Conservation (phyloP, 2,797 vertebrate genomes). For the Gambusia yucatana region DNA sequence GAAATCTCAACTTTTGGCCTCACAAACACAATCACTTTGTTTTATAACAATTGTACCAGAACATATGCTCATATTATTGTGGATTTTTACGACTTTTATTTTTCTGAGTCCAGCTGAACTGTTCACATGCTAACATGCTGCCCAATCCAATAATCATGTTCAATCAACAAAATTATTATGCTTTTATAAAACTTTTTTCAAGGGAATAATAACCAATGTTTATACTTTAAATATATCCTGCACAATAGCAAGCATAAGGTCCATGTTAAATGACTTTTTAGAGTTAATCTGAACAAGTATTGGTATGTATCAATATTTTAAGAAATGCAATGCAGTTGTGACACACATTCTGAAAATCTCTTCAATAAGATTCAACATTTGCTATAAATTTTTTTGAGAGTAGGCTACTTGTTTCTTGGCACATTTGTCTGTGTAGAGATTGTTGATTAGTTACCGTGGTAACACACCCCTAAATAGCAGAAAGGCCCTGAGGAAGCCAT, state of each 20-base stretch:
- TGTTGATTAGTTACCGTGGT: slow-evolving; percentile 6
- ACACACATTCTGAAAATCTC: background rate
- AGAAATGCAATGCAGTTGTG: background rate
- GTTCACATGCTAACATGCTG: background rate
- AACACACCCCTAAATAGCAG: background rate
- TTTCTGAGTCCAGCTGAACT: background rate
- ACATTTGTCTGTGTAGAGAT: background rate
- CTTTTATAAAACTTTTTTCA: background rate
- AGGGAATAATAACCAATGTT: background rate
- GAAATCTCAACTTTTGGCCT: background rate
- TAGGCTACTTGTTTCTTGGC: slow-evolving; percentile 1
- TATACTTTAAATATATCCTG: background rate
- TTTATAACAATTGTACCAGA: background rate
- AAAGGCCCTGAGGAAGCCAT: background rate
- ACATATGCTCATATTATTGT: background rate
- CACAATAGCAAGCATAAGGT: background rate
- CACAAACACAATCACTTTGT: too few species aligned
- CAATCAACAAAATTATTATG: background rate
- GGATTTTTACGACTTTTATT: background rate
- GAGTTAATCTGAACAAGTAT: background rate
- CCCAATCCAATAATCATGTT: background rate
- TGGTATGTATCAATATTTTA: background rate
- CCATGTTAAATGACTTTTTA: background rate
- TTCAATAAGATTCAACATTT: background rate
- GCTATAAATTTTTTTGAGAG: background rate